Conservation (phyloP, 2,113 vertebrate species). For the Spilogale gracilis region DNA sequence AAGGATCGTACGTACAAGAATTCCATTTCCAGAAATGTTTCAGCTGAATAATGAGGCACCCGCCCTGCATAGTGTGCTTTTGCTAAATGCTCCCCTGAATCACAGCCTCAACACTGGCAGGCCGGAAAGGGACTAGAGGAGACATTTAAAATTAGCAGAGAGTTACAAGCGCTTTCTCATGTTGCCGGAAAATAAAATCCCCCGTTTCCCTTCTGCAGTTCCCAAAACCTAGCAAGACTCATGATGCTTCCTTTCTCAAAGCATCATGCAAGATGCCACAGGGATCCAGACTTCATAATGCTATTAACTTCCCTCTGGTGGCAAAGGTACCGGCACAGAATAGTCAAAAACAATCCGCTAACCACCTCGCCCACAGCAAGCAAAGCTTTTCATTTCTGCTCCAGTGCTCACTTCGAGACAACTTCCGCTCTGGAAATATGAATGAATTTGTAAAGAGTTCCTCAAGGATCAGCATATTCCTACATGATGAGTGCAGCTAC, state of each 20-base stretch:
- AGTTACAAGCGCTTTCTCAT: not conserved
- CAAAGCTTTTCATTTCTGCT: not conserved
- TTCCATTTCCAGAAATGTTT: not conserved
- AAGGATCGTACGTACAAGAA: not conserved
- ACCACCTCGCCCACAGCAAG: not conserved
- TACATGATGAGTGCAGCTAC: not conserved
- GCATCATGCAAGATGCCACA: not conserved
- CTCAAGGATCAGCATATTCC: not conserved
- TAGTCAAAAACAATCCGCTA: conserved; percentile 57
- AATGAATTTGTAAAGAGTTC: not conserved
- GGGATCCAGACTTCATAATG: not conserved
- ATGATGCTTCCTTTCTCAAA: not conserved
- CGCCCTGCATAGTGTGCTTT: not conserved
- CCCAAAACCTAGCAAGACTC: not conserved
- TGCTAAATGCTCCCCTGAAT: not conserved
- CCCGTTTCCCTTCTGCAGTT: not conserved
- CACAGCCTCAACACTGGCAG: not conserved
- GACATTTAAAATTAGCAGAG: not conserved
- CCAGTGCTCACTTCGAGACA: not conserved
- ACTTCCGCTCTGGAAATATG: not conserved
- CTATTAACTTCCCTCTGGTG: conserved; percentile 64
- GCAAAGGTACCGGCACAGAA: conserved; percentile 7
- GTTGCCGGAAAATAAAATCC: not conserved
- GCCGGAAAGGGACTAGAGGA: not conserved
- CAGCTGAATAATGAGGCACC: not conserved